A percentile compares a stretch with the other conserved stretches of the same genome.
phyloP scores from a whole-genome alignment of 1,140 invertebrate genomes.

The Chironomus tepperi region DNA sequence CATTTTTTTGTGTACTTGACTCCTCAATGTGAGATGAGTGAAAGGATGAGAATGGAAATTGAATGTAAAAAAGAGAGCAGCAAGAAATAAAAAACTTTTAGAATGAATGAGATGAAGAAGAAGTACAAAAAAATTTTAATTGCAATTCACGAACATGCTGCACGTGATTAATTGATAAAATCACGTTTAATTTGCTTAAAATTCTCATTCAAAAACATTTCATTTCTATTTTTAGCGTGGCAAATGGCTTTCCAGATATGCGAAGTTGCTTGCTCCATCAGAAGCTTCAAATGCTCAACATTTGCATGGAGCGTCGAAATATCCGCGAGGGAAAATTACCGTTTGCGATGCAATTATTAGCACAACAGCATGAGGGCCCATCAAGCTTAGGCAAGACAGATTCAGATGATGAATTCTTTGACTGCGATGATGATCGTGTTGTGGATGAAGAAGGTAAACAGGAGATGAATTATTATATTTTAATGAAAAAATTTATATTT shows the following conservation, averaged over 20 bases:
- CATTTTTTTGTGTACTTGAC: too few species aligned
- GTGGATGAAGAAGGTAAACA: constrained; percentile 39
- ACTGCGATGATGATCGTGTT: constrained; percentile 58
- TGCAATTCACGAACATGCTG: constrained; percentile 1
- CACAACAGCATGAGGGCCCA: neutral
- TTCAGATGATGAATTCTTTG: constrained; percentile 77
- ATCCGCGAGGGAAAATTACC: constrained; percentile 44
- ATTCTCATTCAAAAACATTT: too few species aligned
- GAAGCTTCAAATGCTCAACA: constrained; percentile 94
- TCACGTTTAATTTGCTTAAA: neutral
- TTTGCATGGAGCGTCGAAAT: constrained; percentile 76
- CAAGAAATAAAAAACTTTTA: too few species aligned
- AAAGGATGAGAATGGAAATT: too few species aligned
- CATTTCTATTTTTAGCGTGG: constrained; percentile 53
- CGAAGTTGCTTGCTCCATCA: constrained; percentile 88
- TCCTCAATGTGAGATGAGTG: too few species aligned
- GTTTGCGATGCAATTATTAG: constrained; percentile 17
- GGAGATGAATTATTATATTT: neutral
- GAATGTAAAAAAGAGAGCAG: too few species aligned
- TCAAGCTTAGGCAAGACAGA: constrained; percentile 33
- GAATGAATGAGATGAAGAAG: too few species aligned
- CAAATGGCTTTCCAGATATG: constrained; percentile 69
- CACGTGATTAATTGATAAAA: too few species aligned
- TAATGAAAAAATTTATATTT: constrained; percentile 28
- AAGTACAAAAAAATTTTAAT: neutral